These are phyloP conservation scores for Pteropus alecto DNA, from an alignment of 2,113 vertebrate genomes.

Conservation along the genomic window DNA sequence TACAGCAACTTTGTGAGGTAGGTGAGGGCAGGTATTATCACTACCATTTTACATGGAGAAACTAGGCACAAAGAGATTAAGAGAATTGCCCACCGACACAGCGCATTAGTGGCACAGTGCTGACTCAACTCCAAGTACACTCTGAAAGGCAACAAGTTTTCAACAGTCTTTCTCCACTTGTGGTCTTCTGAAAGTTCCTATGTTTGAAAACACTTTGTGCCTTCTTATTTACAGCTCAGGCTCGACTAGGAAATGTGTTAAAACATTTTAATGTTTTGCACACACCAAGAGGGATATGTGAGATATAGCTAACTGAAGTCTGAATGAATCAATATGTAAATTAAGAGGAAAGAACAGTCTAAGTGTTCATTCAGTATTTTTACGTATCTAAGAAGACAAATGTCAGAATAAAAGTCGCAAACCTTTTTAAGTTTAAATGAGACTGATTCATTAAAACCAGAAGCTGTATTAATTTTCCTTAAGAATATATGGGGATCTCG, in stretches of 20 bases:
- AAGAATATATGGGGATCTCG: slow-evolving; percentile 2
- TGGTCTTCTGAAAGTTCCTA: not conserved
- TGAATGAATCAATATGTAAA: not conserved
- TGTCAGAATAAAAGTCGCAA: slow-evolving; percentile 35
- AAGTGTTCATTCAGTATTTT: slow-evolving; percentile 27
- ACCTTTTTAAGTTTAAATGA: slow-evolving; percentile 21
- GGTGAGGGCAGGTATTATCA: slow-evolving; percentile 30
- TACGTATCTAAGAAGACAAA: not conserved
- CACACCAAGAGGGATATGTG: not conserved
- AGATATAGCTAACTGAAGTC: not conserved
- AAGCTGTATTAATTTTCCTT: not conserved
- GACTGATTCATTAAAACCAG: slow-evolving; percentile 24
- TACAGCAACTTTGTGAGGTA: slow-evolving; percentile 54
- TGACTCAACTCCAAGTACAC: not conserved
- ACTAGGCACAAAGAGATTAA: not conserved
- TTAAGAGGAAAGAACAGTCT: not conserved
- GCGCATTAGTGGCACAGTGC: not conserved
- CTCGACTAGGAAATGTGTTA: not conserved
- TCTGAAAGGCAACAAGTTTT: not conserved
- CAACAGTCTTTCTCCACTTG: not conserved
- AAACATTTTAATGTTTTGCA: not conserved
- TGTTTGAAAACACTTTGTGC: not conserved
- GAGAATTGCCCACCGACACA: not conserved
- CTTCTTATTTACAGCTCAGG: not conserved
- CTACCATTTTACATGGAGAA: not conserved